A percentile compares a stretch with the other conserved stretches of the same genome.
These are phyloP conservation scores for Uloborus plumipes DNA, from an alignment of 2,888 invertebrate species.

Conservation along the genomic window DNA sequence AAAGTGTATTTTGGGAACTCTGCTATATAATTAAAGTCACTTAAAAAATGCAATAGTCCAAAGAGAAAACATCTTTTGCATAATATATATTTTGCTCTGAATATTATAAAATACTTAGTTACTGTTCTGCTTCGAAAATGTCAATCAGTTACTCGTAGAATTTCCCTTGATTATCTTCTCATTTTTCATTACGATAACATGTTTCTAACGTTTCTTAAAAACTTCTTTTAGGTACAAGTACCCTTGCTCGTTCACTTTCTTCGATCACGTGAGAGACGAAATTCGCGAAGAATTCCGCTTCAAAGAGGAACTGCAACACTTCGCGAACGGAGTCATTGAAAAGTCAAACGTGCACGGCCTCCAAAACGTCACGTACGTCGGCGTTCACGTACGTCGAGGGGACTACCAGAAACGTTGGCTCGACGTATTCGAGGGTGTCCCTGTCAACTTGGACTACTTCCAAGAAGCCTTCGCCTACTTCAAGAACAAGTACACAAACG, in stretches of 20 bases:
- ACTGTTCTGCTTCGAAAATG: too few relatives aligned
- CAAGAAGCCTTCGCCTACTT: slow-evolving; percentile 40
- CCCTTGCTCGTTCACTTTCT: slow-evolving; percentile 52
- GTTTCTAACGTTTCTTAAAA: not conserved
- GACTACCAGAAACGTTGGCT: slow-evolving; percentile 36
- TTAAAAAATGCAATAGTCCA: too few relatives aligned
- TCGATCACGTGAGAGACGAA: slow-evolving; percentile 27
- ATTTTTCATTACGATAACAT: not conserved
- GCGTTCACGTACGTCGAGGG: slow-evolving; percentile 33
- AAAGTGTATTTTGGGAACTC: too few relatives aligned
- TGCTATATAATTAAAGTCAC: too few relatives aligned
- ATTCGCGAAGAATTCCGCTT: slow-evolving; percentile 30
- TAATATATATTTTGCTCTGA: too few relatives aligned
- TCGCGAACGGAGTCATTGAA: slow-evolving; percentile 3
- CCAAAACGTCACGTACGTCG: slow-evolving; percentile 23
- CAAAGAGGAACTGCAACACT: not conserved
- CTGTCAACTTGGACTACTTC: slow-evolving; percentile 46
- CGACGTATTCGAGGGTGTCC: slow-evolving; percentile 15
- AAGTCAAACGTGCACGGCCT: slow-evolving; percentile 18
- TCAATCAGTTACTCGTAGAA: too few relatives aligned
- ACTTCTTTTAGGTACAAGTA: slow-evolving; percentile 28
- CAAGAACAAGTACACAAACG: slow-evolving; percentile 24
- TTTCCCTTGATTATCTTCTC: too few relatives aligned
- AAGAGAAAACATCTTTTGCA: too few relatives aligned
- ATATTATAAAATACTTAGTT: too few relatives aligned